These are phyloP conservation scores for Apoda limacodes DNA, from an alignment of 2,888 invertebrate species.

Conservation along the genomic window DNA sequence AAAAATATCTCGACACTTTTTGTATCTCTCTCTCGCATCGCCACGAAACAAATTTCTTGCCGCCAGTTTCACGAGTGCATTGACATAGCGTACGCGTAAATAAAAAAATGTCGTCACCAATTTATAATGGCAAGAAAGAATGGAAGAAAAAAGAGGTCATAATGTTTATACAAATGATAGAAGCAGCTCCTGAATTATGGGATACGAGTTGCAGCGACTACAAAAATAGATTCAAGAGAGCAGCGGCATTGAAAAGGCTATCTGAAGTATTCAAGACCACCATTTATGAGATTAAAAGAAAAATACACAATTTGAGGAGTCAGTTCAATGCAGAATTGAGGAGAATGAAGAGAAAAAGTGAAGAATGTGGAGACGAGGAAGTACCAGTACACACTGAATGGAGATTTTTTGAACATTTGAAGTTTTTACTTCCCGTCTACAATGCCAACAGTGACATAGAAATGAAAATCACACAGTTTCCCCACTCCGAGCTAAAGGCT, in stretches of 20 bases:
- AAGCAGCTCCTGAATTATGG: background rate
- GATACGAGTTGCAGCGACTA: background rate
- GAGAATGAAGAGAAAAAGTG: slow-evolving; percentile 3
- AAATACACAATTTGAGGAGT: slow-evolving; percentile 8
- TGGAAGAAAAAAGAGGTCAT: too few species aligned
- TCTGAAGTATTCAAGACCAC: background rate
- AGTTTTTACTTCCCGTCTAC: slow-evolving; percentile 7
- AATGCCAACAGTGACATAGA: slow-evolving; percentile 6
- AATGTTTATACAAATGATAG: too few species aligned
- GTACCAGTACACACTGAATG: background rate
- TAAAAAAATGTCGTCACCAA: too few species aligned
- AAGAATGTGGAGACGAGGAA: background rate
- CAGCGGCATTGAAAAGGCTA: background rate
- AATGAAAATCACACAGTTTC: too few species aligned
- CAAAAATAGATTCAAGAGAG: background rate
- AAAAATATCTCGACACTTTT: too few species aligned
- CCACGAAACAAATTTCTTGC: too few species aligned
- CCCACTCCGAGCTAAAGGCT: too few species aligned
- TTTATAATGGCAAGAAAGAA: too few species aligned
- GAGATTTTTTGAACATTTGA: slow-evolving; percentile 2
- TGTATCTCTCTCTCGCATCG: too few species aligned
- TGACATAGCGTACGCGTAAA: too few species aligned
- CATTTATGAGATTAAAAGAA: background rate
- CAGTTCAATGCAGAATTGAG: slow-evolving; percentile 8
- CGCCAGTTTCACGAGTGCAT: too few species aligned